phyloP scores from a whole-genome alignment of 92 coral and sea anemone species.

The Actinostola sp. region DNA sequence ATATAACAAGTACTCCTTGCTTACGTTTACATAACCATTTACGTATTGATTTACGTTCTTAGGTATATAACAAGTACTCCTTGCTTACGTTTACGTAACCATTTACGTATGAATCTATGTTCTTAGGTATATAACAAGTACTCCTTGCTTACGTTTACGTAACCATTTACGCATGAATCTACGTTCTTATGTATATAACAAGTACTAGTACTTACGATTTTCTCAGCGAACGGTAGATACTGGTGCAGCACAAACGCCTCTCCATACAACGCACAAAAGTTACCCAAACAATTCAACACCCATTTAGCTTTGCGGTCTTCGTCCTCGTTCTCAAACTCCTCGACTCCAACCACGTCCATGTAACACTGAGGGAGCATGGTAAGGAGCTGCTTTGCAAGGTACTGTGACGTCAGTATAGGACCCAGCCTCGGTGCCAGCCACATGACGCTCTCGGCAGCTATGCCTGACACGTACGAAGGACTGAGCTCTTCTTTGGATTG shows the following conservation, averaged over 20 bases:
- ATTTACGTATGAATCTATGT: too few relatives aligned
- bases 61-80: too few relatives aligned
- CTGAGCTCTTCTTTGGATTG: constrained; percentile 44
- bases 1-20: too few relatives aligned
- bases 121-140: too few relatives aligned
- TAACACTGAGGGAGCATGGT: constrained; percentile 87
- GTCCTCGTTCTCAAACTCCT: constrained; percentile 71
- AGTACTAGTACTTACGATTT: constrained; percentile 59
- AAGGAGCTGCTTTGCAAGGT: constrained; percentile 75
- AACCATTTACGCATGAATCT: too few relatives aligned
- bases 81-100: too few relatives aligned
- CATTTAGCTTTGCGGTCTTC: constrained; percentile 92
- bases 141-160: too few relatives aligned
- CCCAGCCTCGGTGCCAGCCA: constrained; percentile 97
- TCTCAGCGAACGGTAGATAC: constrained; percentile 76
- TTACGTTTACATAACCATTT: too few relatives aligned
- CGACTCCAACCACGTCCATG: constrained; percentile 72
- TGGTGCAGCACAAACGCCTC: constrained; percentile 89
- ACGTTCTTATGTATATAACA: too few relatives aligned
- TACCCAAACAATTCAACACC: constrained; percentile 81
- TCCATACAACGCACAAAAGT: constrained; percentile 82
- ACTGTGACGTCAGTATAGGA: constrained; percentile 87
- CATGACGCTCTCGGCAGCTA: constrained; percentile 90
- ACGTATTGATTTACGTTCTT: too few relatives aligned
- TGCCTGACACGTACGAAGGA: constrained; percentile 61